Conservation (phyloP, 2,113 vertebrate genomes). For the Acrocephalus kingi region DNA sequence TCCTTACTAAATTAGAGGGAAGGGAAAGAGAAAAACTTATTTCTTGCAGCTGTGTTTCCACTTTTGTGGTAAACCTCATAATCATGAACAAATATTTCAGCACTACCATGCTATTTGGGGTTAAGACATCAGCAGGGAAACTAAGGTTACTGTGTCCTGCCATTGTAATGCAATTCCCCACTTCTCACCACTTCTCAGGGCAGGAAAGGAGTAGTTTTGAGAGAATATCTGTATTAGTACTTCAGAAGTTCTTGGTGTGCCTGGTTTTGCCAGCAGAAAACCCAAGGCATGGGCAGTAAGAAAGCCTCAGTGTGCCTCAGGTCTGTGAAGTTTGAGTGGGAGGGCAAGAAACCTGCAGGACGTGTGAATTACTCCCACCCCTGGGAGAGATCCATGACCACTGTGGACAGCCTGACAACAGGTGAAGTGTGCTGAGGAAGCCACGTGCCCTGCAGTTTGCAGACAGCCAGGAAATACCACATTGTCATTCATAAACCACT, state of each 20-base stretch:
- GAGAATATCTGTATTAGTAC: background rate
- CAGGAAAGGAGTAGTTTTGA: background rate
- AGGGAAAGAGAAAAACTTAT: background rate
- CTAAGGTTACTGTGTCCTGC: background rate
- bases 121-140: background rate
- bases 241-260: background rate
- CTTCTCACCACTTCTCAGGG: background rate
- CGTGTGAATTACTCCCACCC: rapidly evolving
- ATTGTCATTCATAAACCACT: background rate
- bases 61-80: background rate
- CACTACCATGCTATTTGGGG: background rate
- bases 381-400: rapidly evolving
- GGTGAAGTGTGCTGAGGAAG: background rate
- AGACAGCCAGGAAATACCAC: background rate
- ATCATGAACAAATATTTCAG: background rate
- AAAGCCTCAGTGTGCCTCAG: background rate
- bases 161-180: background rate
- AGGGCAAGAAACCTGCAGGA: background rate
- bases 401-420: rapidly evolving
- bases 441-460: rapidly evolving
- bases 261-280: background rate
- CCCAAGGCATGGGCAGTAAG: background rate
- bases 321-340: background rate
- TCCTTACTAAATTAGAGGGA: background rate
- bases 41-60: background rate